Conservation (phyloP, 92 coral and sea anemone genomes). For the Umimayanthus chanpuru region DNA sequence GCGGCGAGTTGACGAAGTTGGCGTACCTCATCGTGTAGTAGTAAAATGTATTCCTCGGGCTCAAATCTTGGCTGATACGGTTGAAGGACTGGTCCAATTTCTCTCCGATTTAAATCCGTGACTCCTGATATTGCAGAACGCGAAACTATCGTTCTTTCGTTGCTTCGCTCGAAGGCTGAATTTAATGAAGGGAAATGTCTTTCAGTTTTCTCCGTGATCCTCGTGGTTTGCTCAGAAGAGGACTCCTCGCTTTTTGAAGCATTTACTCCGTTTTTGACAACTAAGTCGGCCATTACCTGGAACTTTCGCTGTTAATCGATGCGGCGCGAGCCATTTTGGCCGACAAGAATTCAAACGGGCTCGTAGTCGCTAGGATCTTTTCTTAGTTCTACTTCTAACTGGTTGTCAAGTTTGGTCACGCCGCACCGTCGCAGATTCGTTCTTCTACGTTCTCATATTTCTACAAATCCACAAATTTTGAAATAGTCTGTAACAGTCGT, state of each 20-base stretch:
- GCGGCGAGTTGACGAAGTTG: conserved; percentile 69
- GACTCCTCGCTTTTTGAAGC: conserved; percentile 39
- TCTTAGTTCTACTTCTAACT: too few species aligned
- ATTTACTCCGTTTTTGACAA: conserved; percentile 65
- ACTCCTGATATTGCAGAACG: background rate
- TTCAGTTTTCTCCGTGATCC: background rate
- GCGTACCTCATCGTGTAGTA: conserved; percentile 62
- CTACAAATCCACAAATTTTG: background rate
- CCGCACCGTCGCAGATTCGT: background rate
- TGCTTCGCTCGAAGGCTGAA: conserved; percentile 6
- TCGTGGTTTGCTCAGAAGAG: conserved; percentile 8
- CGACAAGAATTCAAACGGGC: background rate
- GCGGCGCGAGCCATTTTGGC: background rate
- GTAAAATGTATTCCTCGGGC: conserved; percentile 55
- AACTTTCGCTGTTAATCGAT: background rate
- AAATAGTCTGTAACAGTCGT: background rate
- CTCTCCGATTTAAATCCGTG: background rate
- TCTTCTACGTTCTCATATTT: conserved; percentile 2
- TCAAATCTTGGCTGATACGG: conserved; percentile 48
- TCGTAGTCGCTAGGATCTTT: background rate
- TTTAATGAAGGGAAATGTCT: conserved; percentile 15
- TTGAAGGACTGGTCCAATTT: background rate
- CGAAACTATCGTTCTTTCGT: background rate
- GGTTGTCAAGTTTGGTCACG: conserved; percentile 16
- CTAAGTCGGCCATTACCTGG: conserved; percentile 55